Evolutionary conservation across 1,140 invertebrate species (phyloP), one percentile per base, ranked within the genome.

Genomic region (Megalopta genalis): DNA sequence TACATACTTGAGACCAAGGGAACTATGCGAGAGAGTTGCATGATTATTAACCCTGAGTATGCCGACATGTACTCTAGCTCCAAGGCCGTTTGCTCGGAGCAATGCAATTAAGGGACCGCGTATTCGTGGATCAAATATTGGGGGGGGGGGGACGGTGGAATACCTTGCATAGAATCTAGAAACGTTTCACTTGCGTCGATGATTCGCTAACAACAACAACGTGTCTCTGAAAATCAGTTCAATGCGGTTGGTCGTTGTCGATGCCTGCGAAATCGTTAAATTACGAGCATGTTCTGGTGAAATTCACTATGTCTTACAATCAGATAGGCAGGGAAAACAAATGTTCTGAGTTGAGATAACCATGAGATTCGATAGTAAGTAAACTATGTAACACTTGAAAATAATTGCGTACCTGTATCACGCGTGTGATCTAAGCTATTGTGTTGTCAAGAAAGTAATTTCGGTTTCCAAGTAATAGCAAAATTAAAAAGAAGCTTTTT

Each of bases 21-120:
- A 63, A 63, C 60, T 63, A 63, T 52, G 49, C 49, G 18, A 16
- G 60, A 32, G 60, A 12, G 60, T 32, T 37, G 60, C 60, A 37
- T 37, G 60, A 63, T 63, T 63, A 63, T 32, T 57, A 57, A 57
- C 60, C 60, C 60, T 14, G 14, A 5, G 59, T 27, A 27, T 32
- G 37, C 16, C 27, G 60, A 7, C 16, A 14, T 37, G 25, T 63
- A 16, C 16, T 37, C 27, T 0, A 21, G 27, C 27, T 63, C 16
- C 60, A 37, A 37, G 27, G 27, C 16, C 16, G 16, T 63, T 63
- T 37, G 60, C 16, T 18, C 25, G 27, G 12, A 37, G 54, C 54
- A 57, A 57, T 57, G 54, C 54, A 57, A 57, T 57, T 57, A 57
- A 21, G 54, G 54, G 54, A n/a, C 54, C 54, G n/a, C 54, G 21